Evolutionary conservation across 2,113 vertebrate species (phyloP), one percentile per base, ranked within the genome.

Genomic region (Bucco capensis): DNA sequence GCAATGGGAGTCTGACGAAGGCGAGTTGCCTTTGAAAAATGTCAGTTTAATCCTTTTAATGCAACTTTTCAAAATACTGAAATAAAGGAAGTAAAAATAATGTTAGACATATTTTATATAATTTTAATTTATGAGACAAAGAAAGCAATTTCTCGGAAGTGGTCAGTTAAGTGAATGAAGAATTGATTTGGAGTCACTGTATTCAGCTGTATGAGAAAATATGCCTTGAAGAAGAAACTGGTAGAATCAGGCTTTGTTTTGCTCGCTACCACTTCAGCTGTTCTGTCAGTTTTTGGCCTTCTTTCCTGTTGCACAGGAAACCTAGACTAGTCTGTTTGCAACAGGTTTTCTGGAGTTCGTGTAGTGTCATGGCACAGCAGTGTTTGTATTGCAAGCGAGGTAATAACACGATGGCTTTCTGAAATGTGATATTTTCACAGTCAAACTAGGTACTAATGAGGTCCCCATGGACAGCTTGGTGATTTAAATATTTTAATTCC

Each of bases 401-500:
- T 65, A 86, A 79, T 79, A 88, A 44, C 54, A n/a, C 0, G 0
- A 67, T 28, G 70, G 46, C 61, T 92, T 82, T 57, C 62, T 73
- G 66, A 88, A 93, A 80, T 82, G 67, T 82, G 70, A 46, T 61
- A 49, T 94, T 95, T 96, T 91, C 94, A 88, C 71, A 83, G 67
- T 54, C 66, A 83, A 83, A 91, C 69, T 72, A 76, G 50, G 50
- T 94, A 73, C 90, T 96, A 95, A 95, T 88, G 77, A 92, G 74
- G 57, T 89, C 92, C 81, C 80, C 7, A 10, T 58, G 81, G 93
- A 38, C 72, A 64, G 21, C 83, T 93, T 92, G 25, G 74, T 90
- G 40, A 94, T 93, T 94, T 90, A 72, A 94, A 89, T 96, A 88
- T 79, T 93, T 82, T 84, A 78, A 89, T 94, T 96, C 50, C 33